Conservation (phyloP, 2,113 vertebrate species). For the Pterocles burchelli region DNA sequence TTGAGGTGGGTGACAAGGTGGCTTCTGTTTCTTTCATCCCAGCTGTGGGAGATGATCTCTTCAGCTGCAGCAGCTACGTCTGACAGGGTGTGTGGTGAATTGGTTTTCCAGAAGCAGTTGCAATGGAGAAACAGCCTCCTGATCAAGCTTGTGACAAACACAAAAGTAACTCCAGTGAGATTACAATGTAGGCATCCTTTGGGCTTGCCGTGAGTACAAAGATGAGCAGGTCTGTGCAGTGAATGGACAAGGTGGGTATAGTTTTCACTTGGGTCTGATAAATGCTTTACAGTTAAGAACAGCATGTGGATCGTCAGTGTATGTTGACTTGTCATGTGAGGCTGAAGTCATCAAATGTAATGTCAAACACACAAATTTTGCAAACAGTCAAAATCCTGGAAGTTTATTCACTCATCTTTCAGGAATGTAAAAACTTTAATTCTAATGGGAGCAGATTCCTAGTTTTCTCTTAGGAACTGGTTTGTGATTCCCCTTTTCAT, state of each 20-base stretch:
- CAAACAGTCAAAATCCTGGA: background rate
- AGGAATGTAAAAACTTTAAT: background rate
- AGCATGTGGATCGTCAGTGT: background rate
- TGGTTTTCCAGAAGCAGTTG: background rate
- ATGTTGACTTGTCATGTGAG: accelerated
- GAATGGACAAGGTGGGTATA: background rate
- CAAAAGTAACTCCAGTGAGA: background rate
- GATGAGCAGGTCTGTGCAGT: background rate
- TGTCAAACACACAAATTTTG: background rate
- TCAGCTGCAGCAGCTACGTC: background rate
- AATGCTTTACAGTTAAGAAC: background rate
- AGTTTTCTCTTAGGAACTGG: background rate
- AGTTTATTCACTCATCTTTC: background rate
- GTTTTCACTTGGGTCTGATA: background rate
- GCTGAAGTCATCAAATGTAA: background rate
- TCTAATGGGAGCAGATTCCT: background rate
- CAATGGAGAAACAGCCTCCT: background rate
- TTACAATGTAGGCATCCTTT: background rate
- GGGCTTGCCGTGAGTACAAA: background rate
- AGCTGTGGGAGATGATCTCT: background rate
- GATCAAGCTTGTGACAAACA: background rate
- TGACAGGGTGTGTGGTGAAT: background rate
- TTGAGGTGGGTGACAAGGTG: background rate
- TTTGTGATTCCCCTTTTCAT: background rate
- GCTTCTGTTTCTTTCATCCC: background rate